Percentiles rank a stretch among this genome's conserved stretches.
phyloP scores from a whole-genome alignment of 2,797 vertebrate genomes.

The Thunnus albacares region DNA sequence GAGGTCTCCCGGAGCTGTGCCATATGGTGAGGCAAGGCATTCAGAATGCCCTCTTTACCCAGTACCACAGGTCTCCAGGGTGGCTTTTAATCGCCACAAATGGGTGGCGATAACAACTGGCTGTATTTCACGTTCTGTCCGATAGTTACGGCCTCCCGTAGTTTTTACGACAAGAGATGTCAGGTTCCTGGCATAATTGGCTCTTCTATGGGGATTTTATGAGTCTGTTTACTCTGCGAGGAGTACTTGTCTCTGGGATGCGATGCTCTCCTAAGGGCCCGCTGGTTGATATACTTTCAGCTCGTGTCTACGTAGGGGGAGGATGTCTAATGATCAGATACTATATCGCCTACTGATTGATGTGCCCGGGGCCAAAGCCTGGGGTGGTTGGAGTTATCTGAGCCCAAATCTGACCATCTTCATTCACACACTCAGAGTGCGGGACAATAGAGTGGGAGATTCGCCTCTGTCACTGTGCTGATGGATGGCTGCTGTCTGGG shows the following conservation, averaged over 20 bases:
- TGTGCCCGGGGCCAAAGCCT: slow-evolving; percentile 50
- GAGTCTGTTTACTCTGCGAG: slow-evolving; percentile 87
- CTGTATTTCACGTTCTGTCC: slow-evolving; percentile 88
- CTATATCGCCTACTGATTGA: slow-evolving; percentile 69
- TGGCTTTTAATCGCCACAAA: slow-evolving; percentile 87
- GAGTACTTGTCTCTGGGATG: slow-evolving; percentile 70
- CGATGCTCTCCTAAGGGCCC: slow-evolving; percentile 64
- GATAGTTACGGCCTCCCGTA: slow-evolving; percentile 84
- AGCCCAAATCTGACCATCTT: slow-evolving; percentile 70
- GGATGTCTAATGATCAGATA: slow-evolving; percentile 67
- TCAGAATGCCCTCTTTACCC: slow-evolving; percentile 70
- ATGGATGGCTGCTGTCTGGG: slow-evolving; percentile 70
- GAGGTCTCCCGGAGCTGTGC: slow-evolving; percentile 85
- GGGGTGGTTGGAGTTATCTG: slow-evolving; percentile 52
- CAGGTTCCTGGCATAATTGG: slow-evolving; percentile 90
- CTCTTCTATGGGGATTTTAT: slow-evolving; percentile 86
- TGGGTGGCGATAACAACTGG: slow-evolving; percentile 90
- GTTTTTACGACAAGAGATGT: slow-evolving; percentile 87
- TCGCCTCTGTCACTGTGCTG: slow-evolving; percentile 62
- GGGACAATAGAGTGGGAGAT: slow-evolving; percentile 59
- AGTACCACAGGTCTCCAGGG: slow-evolving; percentile 85
- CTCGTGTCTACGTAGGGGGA: slow-evolving; percentile 32
- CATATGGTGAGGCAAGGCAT: slow-evolving; percentile 85
- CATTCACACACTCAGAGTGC: slow-evolving; percentile 52
- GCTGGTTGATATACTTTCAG: slow-evolving; percentile 65